Evolutionary conservation across 2,888 invertebrate genomes (phyloP).

Genomic region (Unio pictorum): DNA sequence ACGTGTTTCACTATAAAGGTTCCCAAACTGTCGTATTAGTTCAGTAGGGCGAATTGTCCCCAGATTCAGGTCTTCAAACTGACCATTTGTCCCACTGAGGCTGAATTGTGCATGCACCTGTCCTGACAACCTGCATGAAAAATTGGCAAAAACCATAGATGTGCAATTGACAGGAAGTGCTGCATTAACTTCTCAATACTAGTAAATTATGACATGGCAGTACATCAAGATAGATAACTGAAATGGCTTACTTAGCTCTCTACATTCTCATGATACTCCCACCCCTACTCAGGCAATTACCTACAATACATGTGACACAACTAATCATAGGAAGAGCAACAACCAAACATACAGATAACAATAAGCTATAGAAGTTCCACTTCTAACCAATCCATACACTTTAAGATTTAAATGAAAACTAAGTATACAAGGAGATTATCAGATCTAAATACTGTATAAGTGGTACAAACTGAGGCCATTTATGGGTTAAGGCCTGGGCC

Average conservation of each 20-base stretch:
- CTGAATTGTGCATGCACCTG: conserved; percentile 58
- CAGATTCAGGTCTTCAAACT: conserved; percentile 68
- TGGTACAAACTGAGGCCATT: too few relatives aligned
- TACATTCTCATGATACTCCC: neutral
- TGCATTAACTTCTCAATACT: too few relatives aligned
- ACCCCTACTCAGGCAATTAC: neutral
- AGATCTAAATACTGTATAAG: too few relatives aligned
- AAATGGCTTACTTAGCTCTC: neutral
- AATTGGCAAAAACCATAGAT: neutral
- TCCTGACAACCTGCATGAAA: conserved; percentile 58
- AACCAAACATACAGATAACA: too few relatives aligned
- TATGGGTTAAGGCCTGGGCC: too few relatives aligned
- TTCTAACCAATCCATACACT: too few relatives aligned
- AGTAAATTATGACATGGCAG: neutral
- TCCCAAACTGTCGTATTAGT: conserved; percentile 84
- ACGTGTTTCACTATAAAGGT: conserved; percentile 87
- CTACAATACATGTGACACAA: too few relatives aligned
- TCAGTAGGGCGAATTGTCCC: conserved; percentile 72
- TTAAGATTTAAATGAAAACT: too few relatives aligned
- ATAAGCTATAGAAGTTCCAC: too few relatives aligned
- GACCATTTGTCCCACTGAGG: conserved; percentile 43
- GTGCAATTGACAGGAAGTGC: too few relatives aligned
- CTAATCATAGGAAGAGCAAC: too few relatives aligned
- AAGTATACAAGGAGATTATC: too few relatives aligned
- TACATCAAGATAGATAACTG: neutral